These are phyloP conservation scores for Clunio marinus DNA, from an alignment of 2,888 invertebrate genomes.

Conservation along the genomic window DNA sequence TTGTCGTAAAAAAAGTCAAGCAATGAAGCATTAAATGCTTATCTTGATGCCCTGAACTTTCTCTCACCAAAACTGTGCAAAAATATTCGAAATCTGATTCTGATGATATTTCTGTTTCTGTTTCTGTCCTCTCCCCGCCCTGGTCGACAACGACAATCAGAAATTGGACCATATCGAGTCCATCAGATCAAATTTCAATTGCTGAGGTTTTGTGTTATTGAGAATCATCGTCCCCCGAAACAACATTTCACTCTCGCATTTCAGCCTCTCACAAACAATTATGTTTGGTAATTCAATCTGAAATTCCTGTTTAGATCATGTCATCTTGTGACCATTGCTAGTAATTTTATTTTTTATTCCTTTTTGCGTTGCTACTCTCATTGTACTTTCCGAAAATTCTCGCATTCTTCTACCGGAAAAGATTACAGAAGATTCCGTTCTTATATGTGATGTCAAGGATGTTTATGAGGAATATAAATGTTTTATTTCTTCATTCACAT, in stretches of 20 bases:
- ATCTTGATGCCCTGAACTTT: constrained; percentile 3
- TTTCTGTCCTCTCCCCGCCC: not conserved
- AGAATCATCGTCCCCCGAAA: not conserved
- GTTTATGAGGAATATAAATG: not conserved
- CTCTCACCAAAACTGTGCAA: not conserved
- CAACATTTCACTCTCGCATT: not conserved
- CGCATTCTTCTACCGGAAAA: constrained; percentile 16
- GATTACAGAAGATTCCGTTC: constrained; percentile 1
- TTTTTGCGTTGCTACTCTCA: no score
- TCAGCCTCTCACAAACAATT: not conserved
- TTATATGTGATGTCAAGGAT: constrained; percentile 26
- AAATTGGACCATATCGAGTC: not conserved
- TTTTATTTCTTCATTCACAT: not conserved
- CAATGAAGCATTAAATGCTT: not conserved
- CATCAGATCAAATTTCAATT: constrained; percentile 20
- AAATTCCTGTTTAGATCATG: not conserved
- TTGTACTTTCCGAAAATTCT: not conserved
- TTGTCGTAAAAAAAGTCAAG: not conserved
- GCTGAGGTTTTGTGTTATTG: not conserved
- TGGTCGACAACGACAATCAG: no score
- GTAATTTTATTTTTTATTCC: constrained; percentile 26
- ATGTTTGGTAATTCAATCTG: not conserved
- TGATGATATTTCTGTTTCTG: constrained; percentile 3
- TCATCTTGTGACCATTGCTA: constrained; percentile 17
- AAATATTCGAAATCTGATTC: not conserved